Evolutionary conservation across 2,797 vertebrate species (phyloP).

Genomic region (Oceanodroma leucorhoa): DNA sequence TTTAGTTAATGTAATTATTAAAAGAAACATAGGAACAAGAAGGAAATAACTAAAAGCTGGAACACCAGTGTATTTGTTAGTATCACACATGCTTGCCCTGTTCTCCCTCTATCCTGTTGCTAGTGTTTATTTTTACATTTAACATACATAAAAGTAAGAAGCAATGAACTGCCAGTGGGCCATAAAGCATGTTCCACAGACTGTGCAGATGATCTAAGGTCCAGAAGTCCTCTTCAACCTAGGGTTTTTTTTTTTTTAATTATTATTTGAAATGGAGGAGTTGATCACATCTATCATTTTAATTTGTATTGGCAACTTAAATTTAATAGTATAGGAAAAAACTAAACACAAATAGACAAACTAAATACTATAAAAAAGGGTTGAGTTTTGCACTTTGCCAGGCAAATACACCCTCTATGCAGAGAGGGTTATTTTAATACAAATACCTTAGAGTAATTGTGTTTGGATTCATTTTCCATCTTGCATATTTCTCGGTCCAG

Average conservation of each 20-base stretch:
- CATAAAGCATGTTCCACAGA: neutral
- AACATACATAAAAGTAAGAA: neutral
- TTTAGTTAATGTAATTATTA: neutral
- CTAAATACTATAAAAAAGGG: neutral
- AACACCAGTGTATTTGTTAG: neutral
- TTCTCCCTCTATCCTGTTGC: neutral
- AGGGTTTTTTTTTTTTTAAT: neutral
- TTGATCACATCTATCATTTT: neutral
- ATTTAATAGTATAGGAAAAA: neutral
- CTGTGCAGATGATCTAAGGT: neutral
- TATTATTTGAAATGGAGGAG: neutral
- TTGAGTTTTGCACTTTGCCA: neutral
- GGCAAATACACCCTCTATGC: neutral
- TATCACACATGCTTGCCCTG: neutral
- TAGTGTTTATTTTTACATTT: neutral
- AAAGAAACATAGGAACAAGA: neutral
- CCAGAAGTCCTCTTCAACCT: neutral
- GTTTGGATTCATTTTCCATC: constrained; percentile 71
- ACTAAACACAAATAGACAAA: neutral
- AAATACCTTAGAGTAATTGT: constrained; percentile 76
- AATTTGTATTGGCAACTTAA: neutral
- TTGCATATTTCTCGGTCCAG: constrained; percentile 80
- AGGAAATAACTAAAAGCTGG: neutral
- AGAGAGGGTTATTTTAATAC: neutral
- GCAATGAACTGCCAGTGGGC: neutral